Evolutionary conservation across 2,888 invertebrate species (phyloP).

Genomic region (Drosophila dives): DNA sequence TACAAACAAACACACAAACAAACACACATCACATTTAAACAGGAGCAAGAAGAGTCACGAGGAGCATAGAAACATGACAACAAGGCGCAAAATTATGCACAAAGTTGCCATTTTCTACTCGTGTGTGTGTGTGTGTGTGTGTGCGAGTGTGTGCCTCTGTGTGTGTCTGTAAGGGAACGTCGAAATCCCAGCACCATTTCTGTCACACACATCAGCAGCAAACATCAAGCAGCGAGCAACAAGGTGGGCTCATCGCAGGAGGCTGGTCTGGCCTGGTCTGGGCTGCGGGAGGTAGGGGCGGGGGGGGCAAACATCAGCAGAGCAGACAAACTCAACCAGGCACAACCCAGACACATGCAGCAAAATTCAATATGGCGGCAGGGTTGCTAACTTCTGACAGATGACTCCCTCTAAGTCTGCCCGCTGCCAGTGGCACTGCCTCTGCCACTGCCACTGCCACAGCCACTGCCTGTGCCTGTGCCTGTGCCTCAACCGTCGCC

Average conservation of each 20-base stretch:
- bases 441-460: conserved; percentile 22
- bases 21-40: background rate
- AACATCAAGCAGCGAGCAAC: conserved; percentile 57
- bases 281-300: no score
- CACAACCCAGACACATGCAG: conserved; percentile 38
- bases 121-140: conserved; percentile 2
- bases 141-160: conserved; percentile 3
- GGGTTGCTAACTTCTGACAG: conserved; percentile 77
- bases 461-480: conserved; percentile 24
- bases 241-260: conserved; percentile 45
- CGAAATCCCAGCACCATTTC: conserved; percentile 70
- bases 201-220: conserved; percentile 47
- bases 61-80: conserved; percentile 66
- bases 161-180: conserved; percentile 30
- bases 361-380: conserved; percentile 76
- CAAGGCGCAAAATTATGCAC: conserved; percentile 80
- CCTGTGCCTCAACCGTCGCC: conserved; percentile 22
- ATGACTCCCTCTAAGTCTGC: conserved; percentile 52
- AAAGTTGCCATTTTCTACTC: conserved; percentile 69
- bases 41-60: background rate
- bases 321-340: conserved; percentile 44
- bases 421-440: conserved; percentile 15
- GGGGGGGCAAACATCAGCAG: background rate
- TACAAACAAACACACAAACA: background rate
- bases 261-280: background rate